These are phyloP conservation scores for Chamaetylas fuelleborni DNA, from an alignment of 2,113 vertebrate species.

Conservation along the genomic window DNA sequence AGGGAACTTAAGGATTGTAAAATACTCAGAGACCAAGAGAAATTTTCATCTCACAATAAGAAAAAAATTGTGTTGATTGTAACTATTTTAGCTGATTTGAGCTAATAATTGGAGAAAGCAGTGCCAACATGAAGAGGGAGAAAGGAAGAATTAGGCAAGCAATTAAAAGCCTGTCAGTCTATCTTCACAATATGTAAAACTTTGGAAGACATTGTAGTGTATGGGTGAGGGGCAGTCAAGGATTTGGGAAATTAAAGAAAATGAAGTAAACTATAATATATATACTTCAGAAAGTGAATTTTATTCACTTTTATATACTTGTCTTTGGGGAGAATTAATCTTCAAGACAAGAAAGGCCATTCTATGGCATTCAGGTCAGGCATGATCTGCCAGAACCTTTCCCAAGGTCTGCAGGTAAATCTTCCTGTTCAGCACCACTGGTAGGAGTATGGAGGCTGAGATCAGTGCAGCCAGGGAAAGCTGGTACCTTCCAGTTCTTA, in stretches of 20 bases:
- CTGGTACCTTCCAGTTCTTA: neutral
- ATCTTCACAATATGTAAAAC: neutral
- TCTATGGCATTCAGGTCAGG: neutral
- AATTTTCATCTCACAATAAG: neutral
- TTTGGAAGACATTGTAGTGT: neutral
- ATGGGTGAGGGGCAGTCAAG: neutral
- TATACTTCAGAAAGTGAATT: neutral
- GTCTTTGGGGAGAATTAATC: neutral
- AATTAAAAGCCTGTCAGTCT: neutral
- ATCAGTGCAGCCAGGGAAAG: neutral
- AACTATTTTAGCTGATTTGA: neutral
- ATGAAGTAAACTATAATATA: neutral
- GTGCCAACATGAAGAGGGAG: neutral
- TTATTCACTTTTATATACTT: neutral
- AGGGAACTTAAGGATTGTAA: neutral
- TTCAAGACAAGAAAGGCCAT: neutral
- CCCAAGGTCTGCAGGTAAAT: neutral
- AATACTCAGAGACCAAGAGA: neutral
- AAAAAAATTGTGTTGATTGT: neutral
- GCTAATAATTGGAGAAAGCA: neutral
- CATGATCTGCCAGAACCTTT: neutral
- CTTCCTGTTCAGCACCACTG: rapidly evolving
- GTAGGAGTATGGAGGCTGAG: neutral
- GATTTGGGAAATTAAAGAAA: neutral
- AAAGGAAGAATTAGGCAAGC: neutral